Base-by-base conservation (phyloP, 1,140 invertebrate species). In the Drosophila orena region DNA sequence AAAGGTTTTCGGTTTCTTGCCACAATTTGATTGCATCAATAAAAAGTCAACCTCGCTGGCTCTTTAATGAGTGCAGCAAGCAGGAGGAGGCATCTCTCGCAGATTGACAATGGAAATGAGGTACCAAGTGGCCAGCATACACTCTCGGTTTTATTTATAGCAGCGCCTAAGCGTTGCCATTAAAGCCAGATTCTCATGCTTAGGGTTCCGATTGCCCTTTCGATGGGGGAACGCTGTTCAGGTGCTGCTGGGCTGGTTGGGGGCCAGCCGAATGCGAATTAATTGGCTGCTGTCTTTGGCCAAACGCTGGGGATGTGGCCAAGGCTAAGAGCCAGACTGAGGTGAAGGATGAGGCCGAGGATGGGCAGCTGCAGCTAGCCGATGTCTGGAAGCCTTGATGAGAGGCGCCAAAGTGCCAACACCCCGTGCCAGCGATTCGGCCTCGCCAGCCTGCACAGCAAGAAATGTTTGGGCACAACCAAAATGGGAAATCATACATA, bases 371-470 rank as follows among this genome's bases (percentile, higher is more conserved):
- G 72, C 53, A 65, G 35, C 40, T 30, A n/a, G 20, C 22, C 44
- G 17, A 50, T 70, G 81, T 75, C 83, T 86, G 71, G 70, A 10
- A 40, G 50, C 49, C 84, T 74, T 88, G 84, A 89, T 89, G 84
- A 89, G 84, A 89, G 84, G 84, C 84, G 84, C 84, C 84, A 89
- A 86, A 89, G 79, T 78, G 77, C 72, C 84, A 89, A 88, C 84
- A 88, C 83, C 84, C 83, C 79, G 70, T 76, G 56, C 52, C 49
- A 60, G 65, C 50, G 30, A 52, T 43, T 24, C 49, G 37, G 46
- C 24, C 54, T 62, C 40, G 46, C 24, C 40, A 37, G 35, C 46
- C 42, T 30, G 44, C 65, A 74, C 35, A 40, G 10, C 14, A 34
- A 37, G 20, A 56, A 37, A 46, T 10, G 11, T 20, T 17, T 3